Evolutionary conservation across 1,140 invertebrate species (phyloP), one percentile per base, ranked within the genome.

Genomic region (Archivesica marissinica): DNA sequence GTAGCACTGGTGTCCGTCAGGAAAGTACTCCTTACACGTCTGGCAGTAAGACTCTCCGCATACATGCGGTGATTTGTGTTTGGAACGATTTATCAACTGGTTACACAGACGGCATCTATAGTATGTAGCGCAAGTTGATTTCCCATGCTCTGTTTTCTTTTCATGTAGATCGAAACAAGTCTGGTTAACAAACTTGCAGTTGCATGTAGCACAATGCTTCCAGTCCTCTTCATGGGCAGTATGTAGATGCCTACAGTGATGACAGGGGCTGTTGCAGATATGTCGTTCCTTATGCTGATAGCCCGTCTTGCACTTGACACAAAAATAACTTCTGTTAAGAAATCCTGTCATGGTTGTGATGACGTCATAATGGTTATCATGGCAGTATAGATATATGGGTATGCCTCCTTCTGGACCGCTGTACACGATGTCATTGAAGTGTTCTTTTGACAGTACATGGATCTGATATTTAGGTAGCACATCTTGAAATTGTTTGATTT

Each of bases 361-460:
- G 44, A 87, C 79, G 61, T 78, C 79, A 86, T 28, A 86, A 52
- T 87, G 85, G 7, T 72, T 23, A 9, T 72, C 41, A 41, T 72
- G 68, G 25, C 3, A 52, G 23, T 75, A 75, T 28, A 84, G 54
- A 38, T 87, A 81, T n/a, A 86, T 75, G 11, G 79, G 80, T 25
- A 59, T 87, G 11, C 82, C 61, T 28, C 61, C 64, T 50, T 83
- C 74, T 3, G 72, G 74, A 33, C 86, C 80, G 17, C 59, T 25
- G 59, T 84, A 87, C 4, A 87, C 41, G 9, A 87, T 64, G 13
- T 35, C n/a, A 64, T 87, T 79, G n/a, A 87, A 83, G 50, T 41
- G 44, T 25, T 87, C 80, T 35, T 87, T 83, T 25, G 86, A 87
- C 30, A 87, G 41, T 20, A 87, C 80, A 23, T 66, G 17, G n/a